Percentiles rank a stretch among this genome's conserved stretches.
phyloP scores from a whole-genome alignment of 2,797 vertebrate genomes.

The Pangasius sanitwongsei region DNA sequence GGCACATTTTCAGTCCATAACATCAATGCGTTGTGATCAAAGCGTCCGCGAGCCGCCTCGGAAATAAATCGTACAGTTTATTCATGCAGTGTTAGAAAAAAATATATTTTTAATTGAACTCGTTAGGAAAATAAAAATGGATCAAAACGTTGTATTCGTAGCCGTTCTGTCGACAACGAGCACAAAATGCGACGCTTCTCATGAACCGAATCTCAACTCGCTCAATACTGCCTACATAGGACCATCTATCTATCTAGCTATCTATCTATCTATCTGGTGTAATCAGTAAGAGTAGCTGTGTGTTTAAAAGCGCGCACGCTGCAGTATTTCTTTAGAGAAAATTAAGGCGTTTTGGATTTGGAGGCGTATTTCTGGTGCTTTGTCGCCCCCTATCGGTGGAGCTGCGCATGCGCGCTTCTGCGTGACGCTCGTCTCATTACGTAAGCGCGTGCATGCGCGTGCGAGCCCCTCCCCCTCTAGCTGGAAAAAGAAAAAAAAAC shows the following conservation, averaged over 20 bases:
- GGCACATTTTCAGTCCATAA: background rate
- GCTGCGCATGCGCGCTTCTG: background rate
- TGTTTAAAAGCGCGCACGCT: background rate
- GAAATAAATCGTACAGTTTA: background rate
- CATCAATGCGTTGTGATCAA: background rate
- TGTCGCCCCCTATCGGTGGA: background rate
- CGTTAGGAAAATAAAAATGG: too few species aligned
- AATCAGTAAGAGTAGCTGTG: too few species aligned
- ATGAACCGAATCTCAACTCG: too few species aligned
- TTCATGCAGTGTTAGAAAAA: background rate
- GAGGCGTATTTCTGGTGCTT: background rate
- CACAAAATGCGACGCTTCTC: too few species aligned
- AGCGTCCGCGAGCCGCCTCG: background rate
- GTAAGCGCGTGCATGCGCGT: conserved; percentile 71
- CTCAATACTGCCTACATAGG: too few species aligned
- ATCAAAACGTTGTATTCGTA: too few species aligned
- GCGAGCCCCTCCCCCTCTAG: conserved; percentile 79
- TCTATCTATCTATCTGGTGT: too few species aligned
- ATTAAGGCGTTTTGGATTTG: background rate
- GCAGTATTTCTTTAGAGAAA: background rate
- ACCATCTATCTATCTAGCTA: too few species aligned
- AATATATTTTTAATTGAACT: too few species aligned
- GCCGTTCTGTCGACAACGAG: too few species aligned
- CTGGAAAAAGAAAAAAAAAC: conserved; percentile 80
- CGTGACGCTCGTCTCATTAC: conserved; percentile 56